Evolutionary conservation across 1,140 invertebrate genomes (phyloP), one percentile per base, ranked within the genome.

Genomic region (Glossosoma conforme): DNA sequence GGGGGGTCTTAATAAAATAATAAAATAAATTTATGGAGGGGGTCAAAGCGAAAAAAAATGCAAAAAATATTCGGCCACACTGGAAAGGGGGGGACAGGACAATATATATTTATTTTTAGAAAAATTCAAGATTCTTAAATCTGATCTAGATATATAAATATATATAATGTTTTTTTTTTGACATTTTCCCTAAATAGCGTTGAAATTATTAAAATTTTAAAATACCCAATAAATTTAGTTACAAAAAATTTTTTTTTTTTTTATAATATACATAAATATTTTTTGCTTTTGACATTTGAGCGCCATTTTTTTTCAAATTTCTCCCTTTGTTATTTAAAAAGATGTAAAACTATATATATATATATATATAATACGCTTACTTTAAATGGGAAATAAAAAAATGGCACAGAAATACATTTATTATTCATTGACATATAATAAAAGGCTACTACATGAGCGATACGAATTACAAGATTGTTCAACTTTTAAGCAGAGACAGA

Each of bases 161-260:
- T 32, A 19, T 1, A 18, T 15, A 42, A 42, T 42, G 28, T 42
- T 14, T 36, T 17, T 28, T 10, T 14, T n/a, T 6, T 10, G 20
- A 28, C 17, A 17, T 44, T 44, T 30, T n/a, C n/a, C n/a, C n/a
- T n/a, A n/a, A n/a, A n/a, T n/a, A 30, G 35, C 11, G 19, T 30
- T 44, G 15, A 8, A 30, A n/a, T 30, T 30, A 32, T 19, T 38
- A 32, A 46, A 46, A 46, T 44, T 33, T 33, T 3, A 45, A 30
- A 37, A 17, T 20, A 50, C 50, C 50, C 50, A 52, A 52, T 52
- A 52, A 45, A 52, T 45, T 52, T 44, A 52, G 42, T 45, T 17
- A 38, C 43, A 36, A 28, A 17, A 9, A 25, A 42, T 42, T 22
- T 18, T 8, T n/a, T 28, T 28, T 6, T 8, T 8, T 28, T 8